Percentiles rank a stretch among this genome's conserved stretches.
Conservation (phyloP, 2,888 invertebrate genomes). For the Drosophila atroscutellata region DNA sequence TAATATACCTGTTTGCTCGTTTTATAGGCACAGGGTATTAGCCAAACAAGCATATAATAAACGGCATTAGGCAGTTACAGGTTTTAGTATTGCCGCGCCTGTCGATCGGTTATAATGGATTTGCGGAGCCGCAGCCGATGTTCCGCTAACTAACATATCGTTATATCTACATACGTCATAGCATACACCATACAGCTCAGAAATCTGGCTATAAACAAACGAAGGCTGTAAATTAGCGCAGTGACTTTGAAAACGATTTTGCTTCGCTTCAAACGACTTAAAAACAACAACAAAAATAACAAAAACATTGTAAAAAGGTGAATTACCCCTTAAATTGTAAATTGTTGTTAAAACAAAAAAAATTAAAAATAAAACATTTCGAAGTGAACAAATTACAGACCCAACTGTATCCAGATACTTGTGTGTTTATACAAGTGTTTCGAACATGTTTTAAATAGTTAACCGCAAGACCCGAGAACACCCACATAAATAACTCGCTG, state of each 20-base stretch:
- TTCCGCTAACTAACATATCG: constrained; percentile 7
- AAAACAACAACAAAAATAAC: neutral
- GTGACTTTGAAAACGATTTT: constrained; percentile 49
- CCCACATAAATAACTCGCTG: neutral
- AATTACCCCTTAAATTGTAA: constrained; percentile 35
- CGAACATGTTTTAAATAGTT: neutral
- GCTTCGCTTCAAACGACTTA: constrained; percentile 4
- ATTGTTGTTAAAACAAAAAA: neutral
- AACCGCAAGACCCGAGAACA: too few species aligned
- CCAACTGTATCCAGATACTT: neutral
- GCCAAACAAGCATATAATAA: constrained; percentile 31
- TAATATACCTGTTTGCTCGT: neutral
- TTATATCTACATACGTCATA: constrained; percentile 1
- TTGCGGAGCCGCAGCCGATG: constrained; percentile 14
- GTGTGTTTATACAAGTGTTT: constrained; percentile 18
- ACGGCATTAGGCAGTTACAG: constrained; percentile 18
- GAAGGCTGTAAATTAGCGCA: constrained; percentile 21
- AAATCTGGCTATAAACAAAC: constrained; percentile 2
- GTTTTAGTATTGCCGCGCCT: constrained; percentile 58
- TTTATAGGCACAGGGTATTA: neutral
- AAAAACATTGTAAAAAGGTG: constrained; percentile 41
- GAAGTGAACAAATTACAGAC: neutral
- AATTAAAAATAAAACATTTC: neutral
- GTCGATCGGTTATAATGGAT: constrained; percentile 54
- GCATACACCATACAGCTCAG: neutral